A percentile compares a stretch with the other conserved stretches of the same genome.
Conservation (phyloP, 2,113 vertebrate genomes). For the Potamarius usumacintae region DNA sequence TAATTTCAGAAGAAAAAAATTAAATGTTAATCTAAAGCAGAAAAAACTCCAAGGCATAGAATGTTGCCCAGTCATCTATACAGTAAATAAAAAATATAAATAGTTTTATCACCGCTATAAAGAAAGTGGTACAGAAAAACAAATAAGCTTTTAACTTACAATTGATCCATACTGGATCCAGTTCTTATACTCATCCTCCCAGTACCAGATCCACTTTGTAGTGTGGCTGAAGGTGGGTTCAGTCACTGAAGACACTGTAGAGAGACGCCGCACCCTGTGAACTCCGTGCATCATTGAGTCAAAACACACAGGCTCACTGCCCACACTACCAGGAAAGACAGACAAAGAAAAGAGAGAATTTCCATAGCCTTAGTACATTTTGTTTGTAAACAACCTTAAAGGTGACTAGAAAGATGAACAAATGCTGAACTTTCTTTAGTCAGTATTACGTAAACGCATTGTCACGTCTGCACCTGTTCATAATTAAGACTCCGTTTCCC, state of each 20-base stretch:
- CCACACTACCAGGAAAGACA: slow-evolving; percentile 26
- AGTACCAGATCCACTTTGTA: slow-evolving; percentile 62
- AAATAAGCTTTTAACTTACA: slow-evolving; percentile 36
- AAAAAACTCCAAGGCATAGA: neutral
- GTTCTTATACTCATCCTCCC: slow-evolving; percentile 48
- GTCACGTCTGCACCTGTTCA: too few species aligned
- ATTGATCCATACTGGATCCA: slow-evolving; percentile 55
- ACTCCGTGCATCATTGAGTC: slow-evolving; percentile 51
- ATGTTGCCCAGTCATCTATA: neutral
- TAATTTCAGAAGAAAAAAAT: neutral
- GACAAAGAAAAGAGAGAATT: neutral
- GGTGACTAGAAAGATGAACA: neutral
- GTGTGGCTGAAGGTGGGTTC: slow-evolving; percentile 51
- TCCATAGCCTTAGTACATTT: neutral
- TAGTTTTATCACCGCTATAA: neutral
- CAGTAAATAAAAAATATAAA: neutral
- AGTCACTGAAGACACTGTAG: slow-evolving; percentile 54
- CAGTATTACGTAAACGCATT: too few species aligned
- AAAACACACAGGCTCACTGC: slow-evolving; percentile 48
- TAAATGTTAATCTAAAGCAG: neutral
- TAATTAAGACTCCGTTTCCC: too few species aligned
- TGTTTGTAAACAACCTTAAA: neutral
- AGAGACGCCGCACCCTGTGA: slow-evolving; percentile 53
- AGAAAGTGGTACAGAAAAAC: neutral
- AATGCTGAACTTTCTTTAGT: neutral